Conservation (phyloP, 2,888 invertebrate genomes). For the Horisme vitalbata region DNA sequence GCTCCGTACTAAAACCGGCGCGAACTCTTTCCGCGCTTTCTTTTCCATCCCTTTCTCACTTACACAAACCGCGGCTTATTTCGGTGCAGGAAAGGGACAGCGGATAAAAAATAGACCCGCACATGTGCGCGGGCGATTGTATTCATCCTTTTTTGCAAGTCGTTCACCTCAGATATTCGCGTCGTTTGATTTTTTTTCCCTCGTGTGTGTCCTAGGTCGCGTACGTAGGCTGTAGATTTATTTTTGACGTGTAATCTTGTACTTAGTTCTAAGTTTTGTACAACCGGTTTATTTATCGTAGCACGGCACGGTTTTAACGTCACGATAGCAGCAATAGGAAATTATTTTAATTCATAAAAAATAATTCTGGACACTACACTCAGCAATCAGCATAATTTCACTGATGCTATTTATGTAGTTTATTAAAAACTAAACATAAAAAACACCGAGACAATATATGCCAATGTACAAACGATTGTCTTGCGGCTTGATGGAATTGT, state of each 20-base stretch:
- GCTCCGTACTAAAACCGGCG: slow-evolving; percentile 62
- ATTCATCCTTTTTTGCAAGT: slow-evolving; percentile 80
- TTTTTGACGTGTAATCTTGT: slow-evolving; percentile 49
- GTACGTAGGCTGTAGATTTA: slow-evolving; percentile 65
- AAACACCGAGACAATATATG: no score
- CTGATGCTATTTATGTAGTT: no score
- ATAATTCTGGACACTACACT: no score
- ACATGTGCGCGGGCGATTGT: slow-evolving; percentile 74
- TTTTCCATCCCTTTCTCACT: slow-evolving; percentile 59
- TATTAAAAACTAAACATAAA: no score
- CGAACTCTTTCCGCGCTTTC: slow-evolving; percentile 75
- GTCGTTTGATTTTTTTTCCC: slow-evolving; percentile 48
- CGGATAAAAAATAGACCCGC: slow-evolving; percentile 75
- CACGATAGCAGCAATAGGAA: no score
- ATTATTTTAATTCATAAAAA: no score
- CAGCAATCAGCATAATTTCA: no score
- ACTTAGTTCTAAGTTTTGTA: slow-evolving; percentile 40
- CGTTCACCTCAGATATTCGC: slow-evolving; percentile 76
- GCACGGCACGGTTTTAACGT: no score
- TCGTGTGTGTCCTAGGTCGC: slow-evolving; percentile 71
- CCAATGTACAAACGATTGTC: no score
- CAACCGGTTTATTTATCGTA: no score
- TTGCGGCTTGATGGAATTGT: no score
- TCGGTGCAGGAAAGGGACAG: slow-evolving; percentile 69
- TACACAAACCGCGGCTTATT: slow-evolving; percentile 49